These are phyloP conservation scores for Ceratosolen fusciceps DNA, from an alignment of 1,140 invertebrate species.

Conservation along the genomic window DNA sequence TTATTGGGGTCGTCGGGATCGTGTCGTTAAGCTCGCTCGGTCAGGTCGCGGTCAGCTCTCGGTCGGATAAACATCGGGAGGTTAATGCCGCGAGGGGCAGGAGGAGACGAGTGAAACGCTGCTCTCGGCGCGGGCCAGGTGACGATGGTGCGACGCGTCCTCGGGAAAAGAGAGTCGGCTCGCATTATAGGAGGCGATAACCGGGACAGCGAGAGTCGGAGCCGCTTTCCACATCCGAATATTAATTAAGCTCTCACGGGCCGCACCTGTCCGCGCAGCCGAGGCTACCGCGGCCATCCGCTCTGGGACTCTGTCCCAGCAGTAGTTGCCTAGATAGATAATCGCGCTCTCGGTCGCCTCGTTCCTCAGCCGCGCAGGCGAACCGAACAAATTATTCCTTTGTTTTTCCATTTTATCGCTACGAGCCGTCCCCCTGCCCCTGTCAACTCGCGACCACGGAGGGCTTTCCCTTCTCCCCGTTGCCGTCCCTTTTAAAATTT, in stretches of 20 bases:
- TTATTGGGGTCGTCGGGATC: not conserved
- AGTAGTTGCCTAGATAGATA: constrained; percentile 57
- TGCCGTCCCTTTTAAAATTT: not conserved
- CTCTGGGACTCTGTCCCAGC: constrained; percentile 36
- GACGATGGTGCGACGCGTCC: not conserved
- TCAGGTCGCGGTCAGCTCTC: not conserved
- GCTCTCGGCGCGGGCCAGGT: constrained; percentile 52
- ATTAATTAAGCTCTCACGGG: constrained; percentile 61
- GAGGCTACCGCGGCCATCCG: constrained; percentile 48
- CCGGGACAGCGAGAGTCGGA: constrained; percentile 54
- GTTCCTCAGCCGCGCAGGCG: constrained; percentile 5
- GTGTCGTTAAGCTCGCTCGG: constrained; percentile 31
- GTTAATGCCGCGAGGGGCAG: no score
- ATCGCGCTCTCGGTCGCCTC: constrained; percentile 47
- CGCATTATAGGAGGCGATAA: constrained; percentile 55
- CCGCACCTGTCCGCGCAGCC: constrained; percentile 42
- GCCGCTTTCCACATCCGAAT: constrained; percentile 60
- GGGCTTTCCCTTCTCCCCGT: no score
- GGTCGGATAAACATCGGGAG: constrained; percentile 20
- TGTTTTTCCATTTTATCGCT: no score
- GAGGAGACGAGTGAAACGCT: not conserved
- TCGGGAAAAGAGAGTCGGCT: not conserved
- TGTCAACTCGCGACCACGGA: no score
- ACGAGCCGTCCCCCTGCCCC: no score
- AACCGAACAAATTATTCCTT: constrained; percentile 2